Evolutionary conservation across 2,888 invertebrate species (phyloP), one percentile per base, ranked within the genome.

Genomic region (Amphipyra tragopoginis): DNA sequence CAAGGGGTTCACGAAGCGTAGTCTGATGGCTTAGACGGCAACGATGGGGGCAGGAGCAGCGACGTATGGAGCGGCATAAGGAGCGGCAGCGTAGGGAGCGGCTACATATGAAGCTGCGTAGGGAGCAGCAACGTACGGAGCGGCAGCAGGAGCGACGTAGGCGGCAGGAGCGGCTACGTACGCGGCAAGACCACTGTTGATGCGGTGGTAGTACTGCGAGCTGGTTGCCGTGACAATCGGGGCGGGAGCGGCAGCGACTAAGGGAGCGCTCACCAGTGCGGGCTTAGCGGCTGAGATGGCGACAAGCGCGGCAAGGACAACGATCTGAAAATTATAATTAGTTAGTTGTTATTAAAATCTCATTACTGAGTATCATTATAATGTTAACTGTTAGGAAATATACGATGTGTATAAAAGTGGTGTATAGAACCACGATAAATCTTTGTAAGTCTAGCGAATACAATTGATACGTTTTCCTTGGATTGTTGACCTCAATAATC

Each of bases 121-220:
- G 2, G 83, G 77, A 4, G 82, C 72, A 48, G 80, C 57, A 81
- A 87, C 81, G 61, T 88, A 86, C 0, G 90, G 85, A 0, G 89
- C 75, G 10, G 89, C 75, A n/a, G 89, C 85, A 0, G 89, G 71
- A 4, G 87, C 90, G 0, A 90, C 88, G 65, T 90, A 90, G 0
- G 91, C 85, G 1, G 90, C 90, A 5, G 93, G 91, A 10, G 94
- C 92, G 4, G 93, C 93, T 1, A 93, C 90, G 82, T 92, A 94
- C 0, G 90, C 92, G 39, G 91, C 94, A 0, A 93, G 68, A 0
- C 93, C 91, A 75, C 96, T 96, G 91, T 96, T 96, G 84, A 96
- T 95, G 74, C 96, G 95, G 58, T 96, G 96, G 86, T 96, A 94
- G 78, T 96, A 96, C 85, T 97, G 97, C 21, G 96, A 96, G 88